A percentile compares a stretch with the other conserved stretches of the same genome.
Conservation (phyloP, 2,113 vertebrate genomes). For the Indri indri region DNA sequence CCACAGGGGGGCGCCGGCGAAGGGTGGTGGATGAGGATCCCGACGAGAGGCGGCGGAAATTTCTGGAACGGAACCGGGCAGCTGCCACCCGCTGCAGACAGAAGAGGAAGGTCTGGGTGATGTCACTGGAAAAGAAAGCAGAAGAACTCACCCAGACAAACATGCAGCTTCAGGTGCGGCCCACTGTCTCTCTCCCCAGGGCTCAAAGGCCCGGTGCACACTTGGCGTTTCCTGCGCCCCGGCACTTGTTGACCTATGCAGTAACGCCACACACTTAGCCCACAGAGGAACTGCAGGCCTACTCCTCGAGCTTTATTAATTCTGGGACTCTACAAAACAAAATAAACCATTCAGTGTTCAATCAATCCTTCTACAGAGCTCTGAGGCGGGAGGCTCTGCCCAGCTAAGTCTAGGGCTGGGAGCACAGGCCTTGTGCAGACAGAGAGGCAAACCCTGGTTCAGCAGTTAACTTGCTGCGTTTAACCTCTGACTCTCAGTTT, state of each 20-base stretch:
- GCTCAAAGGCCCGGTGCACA: conserved; percentile 82
- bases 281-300: not conserved
- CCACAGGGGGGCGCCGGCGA: conserved; percentile 94
- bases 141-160: conserved; percentile 99
- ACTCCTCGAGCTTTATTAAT: conserved; percentile 69
- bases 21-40: conserved; percentile 98
- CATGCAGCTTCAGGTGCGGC: conserved; percentile 98
- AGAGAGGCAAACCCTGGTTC: not conserved
- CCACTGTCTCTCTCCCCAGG: conserved; percentile 71
- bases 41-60: conserved; percentile 96
- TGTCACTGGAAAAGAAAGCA: conserved; percentile 99
- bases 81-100: conserved; percentile 98
- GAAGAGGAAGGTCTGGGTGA: conserved; percentile 99
- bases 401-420: not conserved
- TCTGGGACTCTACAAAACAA: conserved; percentile 66
- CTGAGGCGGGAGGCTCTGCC: conserved; percentile 55
- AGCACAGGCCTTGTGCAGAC: conserved; percentile 15
- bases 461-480: not conserved
- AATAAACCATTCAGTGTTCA: conserved; percentile 65
- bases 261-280: conserved; percentile 6
- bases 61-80: conserved; percentile 97
- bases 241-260: conserved; percentile 11
- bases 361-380: conserved; percentile 42
- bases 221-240: conserved; percentile 11
- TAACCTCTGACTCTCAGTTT: not conserved